Conservation (phyloP, 1,140 invertebrate genomes). For the Bicyclus anynana region DNA sequence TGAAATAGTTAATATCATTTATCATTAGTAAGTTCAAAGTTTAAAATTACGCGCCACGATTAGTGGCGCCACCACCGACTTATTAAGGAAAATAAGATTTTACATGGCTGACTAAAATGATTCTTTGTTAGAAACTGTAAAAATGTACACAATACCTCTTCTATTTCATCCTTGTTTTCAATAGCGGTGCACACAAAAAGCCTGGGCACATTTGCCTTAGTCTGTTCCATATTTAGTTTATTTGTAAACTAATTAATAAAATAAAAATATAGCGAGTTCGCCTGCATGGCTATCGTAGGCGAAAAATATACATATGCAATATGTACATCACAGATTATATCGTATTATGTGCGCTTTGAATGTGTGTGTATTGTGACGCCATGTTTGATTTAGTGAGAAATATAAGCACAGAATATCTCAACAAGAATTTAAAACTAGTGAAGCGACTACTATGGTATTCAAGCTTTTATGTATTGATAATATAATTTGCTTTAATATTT, state of each 20-base stretch:
- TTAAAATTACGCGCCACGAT: constrained; percentile 60
- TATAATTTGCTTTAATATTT: too few relatives aligned
- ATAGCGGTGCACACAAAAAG: constrained; percentile 80
- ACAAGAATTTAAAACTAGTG: too few relatives aligned
- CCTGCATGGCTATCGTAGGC: constrained; percentile 78
- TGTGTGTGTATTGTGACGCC: constrained; percentile 24
- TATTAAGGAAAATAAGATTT: constrained; percentile 72
- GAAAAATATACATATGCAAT: constrained; percentile 76
- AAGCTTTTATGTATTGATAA: too few relatives aligned
- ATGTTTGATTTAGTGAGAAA: constrained; percentile 19
- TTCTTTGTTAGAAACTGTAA: constrained; percentile 77
- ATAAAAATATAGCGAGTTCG: constrained; percentile 73
- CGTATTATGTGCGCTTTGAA: constrained; percentile 26
- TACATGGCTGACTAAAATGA: constrained; percentile 79
- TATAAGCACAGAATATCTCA: too few relatives aligned
- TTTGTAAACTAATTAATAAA: constrained; percentile 64
- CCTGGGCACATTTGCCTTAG: constrained; percentile 78
- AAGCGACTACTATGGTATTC: too few relatives aligned
- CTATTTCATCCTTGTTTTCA: constrained; percentile 89
- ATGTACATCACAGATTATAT: constrained; percentile 39
- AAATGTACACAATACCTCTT: constrained; percentile 83
- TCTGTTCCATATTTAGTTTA: constrained; percentile 78
- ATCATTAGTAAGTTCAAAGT: constrained; percentile 37
- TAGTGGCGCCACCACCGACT: constrained; percentile 69
- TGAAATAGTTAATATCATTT: constrained; percentile 76